Evolutionary conservation across 2,888 invertebrate species (phyloP).

Genomic region (Drosophila aldrichi): DNA sequence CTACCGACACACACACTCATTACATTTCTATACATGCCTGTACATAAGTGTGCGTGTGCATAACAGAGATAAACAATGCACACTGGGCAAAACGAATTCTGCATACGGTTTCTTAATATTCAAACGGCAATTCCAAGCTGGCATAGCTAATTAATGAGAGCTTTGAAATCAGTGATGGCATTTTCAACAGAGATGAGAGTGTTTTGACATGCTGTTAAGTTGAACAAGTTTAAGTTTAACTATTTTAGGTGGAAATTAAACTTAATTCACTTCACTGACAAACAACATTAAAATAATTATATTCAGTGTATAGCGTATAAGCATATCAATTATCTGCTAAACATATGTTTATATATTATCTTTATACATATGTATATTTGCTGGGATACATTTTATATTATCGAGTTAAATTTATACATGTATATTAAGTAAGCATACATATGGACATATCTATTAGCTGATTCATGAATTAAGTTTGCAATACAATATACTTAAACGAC

Average conservation of each 20-base stretch:
- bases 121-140: not conserved
- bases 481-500: not conserved
- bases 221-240: not conserved
- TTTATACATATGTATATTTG: not conserved
- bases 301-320: not conserved
- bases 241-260: no score
- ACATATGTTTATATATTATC: not conserved
- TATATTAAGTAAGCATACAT: not conserved
- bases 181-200: not conserved
- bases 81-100: not conserved
- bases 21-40: not conserved
- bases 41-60: not conserved
- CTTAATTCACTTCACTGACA: no score
- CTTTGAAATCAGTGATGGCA: not conserved
- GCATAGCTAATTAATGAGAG: not conserved
- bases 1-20: not conserved
- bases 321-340: not conserved
- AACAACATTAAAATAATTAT: no score
- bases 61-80: constrained; percentile 7
- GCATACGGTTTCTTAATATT: constrained; percentile 6
- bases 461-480: not conserved
- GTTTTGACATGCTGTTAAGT: not conserved
- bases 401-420: not conserved
- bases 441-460: not conserved
- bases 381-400: not conserved